Percentiles rank a stretch among this genome's conserved stretches.
Conservation (phyloP, 2,797 vertebrate species). For the Paratrypauchen microcephalus region DNA sequence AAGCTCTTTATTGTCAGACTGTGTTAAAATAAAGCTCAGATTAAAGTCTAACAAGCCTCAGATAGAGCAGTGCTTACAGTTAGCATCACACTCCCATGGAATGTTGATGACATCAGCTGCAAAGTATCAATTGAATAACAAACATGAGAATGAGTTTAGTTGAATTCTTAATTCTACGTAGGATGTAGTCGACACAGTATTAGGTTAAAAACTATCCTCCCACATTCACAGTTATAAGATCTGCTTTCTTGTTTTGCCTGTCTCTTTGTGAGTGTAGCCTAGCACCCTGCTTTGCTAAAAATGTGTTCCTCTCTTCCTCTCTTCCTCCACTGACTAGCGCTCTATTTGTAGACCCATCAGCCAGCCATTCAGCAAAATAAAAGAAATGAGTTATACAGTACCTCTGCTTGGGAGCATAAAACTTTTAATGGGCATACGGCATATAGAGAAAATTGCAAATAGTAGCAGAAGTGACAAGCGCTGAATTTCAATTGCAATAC, state of each 20-base stretch:
- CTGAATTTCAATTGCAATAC: conserved; percentile 4
- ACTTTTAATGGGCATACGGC: conserved; percentile 20
- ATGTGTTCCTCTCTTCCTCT: conserved; percentile 38
- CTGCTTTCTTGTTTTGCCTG: conserved; percentile 24
- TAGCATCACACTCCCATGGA: too few species aligned
- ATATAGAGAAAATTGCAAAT: conserved; percentile 10
- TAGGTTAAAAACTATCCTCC: conserved; percentile 20
- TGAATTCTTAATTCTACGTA: neutral
- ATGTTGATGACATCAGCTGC: too few species aligned
- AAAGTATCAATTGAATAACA: neutral
- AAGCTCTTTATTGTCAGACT: too few species aligned
- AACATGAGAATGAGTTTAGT: neutral
- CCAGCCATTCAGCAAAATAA: conserved; percentile 22
- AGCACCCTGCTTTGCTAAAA: conserved; percentile 39
- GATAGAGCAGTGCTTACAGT: too few species aligned
- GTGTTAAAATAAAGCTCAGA: too few species aligned
- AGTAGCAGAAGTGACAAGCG: conserved; percentile 13
- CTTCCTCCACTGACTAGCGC: conserved; percentile 49
- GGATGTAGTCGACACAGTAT: conserved; percentile 8
- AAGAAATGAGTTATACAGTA: neutral
- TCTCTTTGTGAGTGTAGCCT: conserved; percentile 21
- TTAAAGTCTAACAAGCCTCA: too few species aligned
- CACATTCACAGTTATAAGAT: conserved; percentile 27
- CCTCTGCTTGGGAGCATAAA: conserved; percentile 18
- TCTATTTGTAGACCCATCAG: conserved; percentile 50